Evolutionary conservation across 2,888 invertebrate species (phyloP).

Genomic region (Tetanocera ferruginea): DNA sequence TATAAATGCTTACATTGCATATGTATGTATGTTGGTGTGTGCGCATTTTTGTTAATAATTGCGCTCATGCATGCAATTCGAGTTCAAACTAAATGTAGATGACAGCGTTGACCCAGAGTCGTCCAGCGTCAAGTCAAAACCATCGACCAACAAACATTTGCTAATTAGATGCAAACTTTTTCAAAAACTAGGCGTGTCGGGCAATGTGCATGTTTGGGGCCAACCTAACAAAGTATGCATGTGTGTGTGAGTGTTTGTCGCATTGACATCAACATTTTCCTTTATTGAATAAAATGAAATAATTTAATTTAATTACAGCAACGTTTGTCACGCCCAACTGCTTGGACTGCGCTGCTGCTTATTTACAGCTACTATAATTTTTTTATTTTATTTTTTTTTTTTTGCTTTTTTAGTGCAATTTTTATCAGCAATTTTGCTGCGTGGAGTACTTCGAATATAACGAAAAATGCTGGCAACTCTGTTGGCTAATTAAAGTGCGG

Average conservation of each 20-base stretch:
- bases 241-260: neutral
- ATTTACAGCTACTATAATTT: neutral
- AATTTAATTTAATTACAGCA: conserved; percentile 50
- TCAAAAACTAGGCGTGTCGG: conserved; percentile 28
- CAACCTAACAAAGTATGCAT: neutral
- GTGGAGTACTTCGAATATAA: neutral
- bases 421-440: conserved; percentile 28
- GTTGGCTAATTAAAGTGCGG: conserved; percentile 15
- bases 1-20: neutral
- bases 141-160: conserved; percentile 40
- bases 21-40: neutral
- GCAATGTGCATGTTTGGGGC: neutral
- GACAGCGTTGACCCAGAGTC: conserved; percentile 9
- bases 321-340: conserved; percentile 15
- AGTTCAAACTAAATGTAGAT: neutral
- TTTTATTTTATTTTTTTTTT: no score
- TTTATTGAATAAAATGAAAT: conserved; percentile 57
- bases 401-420: conserved; percentile 21
- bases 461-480: conserved; percentile 17
- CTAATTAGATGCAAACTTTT: conserved; percentile 54
- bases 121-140: neutral
- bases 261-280: conserved; percentile 36
- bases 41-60: conserved; percentile 25
- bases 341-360: neutral
- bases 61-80: conserved; percentile 23